Evolutionary conservation across 2,888 invertebrate species (phyloP).

Genomic region (Eugnorisma glareosa): DNA sequence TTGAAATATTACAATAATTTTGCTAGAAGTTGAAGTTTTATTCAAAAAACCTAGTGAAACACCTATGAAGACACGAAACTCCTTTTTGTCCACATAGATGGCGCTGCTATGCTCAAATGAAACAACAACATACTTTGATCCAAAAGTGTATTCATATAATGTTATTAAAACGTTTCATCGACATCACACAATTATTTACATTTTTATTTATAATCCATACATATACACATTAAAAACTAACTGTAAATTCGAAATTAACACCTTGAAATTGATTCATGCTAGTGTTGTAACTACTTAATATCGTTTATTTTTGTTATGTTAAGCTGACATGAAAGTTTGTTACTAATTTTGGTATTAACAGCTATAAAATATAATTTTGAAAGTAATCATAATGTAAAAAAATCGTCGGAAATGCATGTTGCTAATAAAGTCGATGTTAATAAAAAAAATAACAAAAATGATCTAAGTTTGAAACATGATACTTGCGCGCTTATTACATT

Average conservation of each 20-base stretch:
- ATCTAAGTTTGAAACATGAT: conserved; percentile 24
- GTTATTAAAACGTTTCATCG: conserved; percentile 86
- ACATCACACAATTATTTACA: conserved; percentile 90
- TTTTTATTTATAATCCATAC: conserved; percentile 75
- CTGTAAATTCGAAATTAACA: conserved; percentile 88
- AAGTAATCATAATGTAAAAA: conserved; percentile 5
- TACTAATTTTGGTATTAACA: conserved; percentile 15
- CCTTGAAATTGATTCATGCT: conserved; percentile 61
- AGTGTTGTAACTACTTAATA: conserved; percentile 36
- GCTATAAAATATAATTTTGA: not conserved
- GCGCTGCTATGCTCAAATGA: conserved; percentile 59
- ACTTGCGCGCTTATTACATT: conserved; percentile 55
- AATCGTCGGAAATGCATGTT: not conserved
- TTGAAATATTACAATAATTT: conserved; percentile 62
- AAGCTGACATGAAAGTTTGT: not conserved
- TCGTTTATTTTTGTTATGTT: conserved; percentile 7
- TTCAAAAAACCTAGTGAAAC: conserved; percentile 13
- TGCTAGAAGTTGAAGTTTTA: conserved; percentile 53
- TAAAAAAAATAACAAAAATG: conserved; percentile 11
- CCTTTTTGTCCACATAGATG: conserved; percentile 12
- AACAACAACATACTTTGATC: conserved; percentile 79
- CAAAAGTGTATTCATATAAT: conserved; percentile 88
- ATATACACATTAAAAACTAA: conserved; percentile 83
- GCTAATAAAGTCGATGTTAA: not conserved
- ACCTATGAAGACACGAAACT: not conserved